A percentile compares a stretch with the other conserved stretches of the same genome.
Evolutionary conservation across 2,888 invertebrate species (phyloP).

Genomic region (Cheilosia scutellata): DNA sequence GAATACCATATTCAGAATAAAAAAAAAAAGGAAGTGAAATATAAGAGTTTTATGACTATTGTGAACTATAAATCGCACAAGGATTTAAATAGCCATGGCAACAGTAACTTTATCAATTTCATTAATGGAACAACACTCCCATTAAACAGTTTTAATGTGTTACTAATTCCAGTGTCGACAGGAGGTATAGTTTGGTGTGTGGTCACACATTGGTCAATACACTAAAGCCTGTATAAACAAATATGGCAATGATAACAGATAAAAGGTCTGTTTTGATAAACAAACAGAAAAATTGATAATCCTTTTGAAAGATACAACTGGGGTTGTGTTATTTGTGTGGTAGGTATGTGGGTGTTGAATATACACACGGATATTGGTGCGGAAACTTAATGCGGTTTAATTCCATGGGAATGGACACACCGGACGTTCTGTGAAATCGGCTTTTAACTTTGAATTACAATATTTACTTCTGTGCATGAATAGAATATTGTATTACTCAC

Average conservation of each 20-base stretch:
- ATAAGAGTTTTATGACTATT: conserved; percentile 64
- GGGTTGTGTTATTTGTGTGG: neutral
- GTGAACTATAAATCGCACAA: conserved; percentile 74
- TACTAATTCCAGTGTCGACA: conserved; percentile 55
- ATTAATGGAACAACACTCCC: conserved; percentile 67
- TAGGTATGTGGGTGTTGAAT: conserved; percentile 1
- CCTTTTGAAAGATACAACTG: conserved; percentile 36
- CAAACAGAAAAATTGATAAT: conserved; percentile 36
- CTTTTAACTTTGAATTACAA: conserved; percentile 68
- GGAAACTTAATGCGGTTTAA: conserved; percentile 53
- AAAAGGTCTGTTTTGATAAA: conserved; percentile 36
- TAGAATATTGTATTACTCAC: conserved; percentile 46
- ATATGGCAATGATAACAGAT: conserved; percentile 35
- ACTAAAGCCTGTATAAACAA: conserved; percentile 36
- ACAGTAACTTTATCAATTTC: conserved; percentile 75
- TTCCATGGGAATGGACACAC: conserved; percentile 62
- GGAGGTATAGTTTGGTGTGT: conserved; percentile 3
- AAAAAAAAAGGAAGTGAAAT: conserved; percentile 35
- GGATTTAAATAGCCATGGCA: conserved; percentile 72
- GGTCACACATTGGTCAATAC: conserved; percentile 27
- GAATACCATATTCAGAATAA: conserved; percentile 15
- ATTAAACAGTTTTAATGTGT: conserved; percentile 39
- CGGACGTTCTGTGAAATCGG: conserved; percentile 53
- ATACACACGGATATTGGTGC: conserved; percentile 18
- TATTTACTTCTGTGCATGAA: conserved; percentile 59